Evolutionary conservation across 2,888 invertebrate genomes (phyloP), one percentile per base, ranked within the genome.

Genomic region (Drosophila emarginata): DNA sequence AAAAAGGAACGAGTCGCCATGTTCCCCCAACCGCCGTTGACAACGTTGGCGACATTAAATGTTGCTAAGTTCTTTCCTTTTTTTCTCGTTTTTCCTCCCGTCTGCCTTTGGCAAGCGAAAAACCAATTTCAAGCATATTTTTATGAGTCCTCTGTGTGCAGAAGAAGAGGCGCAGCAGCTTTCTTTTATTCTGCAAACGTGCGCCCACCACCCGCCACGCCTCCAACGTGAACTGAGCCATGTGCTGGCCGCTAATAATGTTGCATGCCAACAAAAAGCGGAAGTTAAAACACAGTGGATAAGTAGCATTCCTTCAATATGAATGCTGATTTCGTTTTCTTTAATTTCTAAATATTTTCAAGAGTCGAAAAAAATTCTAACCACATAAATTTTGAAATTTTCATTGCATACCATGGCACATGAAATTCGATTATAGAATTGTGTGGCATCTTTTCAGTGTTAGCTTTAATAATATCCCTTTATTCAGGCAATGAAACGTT

Each of bases 71-170:
- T 60, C 69, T 74, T 72, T 76, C 74, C 54, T 67, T 59, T 40
- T 53, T 63, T 32, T 18, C 36, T 15, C 5, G 9, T 4, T 32
- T 32, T 32, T 14, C 51, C 28, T 54, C 60, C 9, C n/a, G 15
- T 37, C 32, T 15, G 40, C 54, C 54, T 54, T 23, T 58, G 36
- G 36, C 53, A 37, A 62, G 58, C 61, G 71, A 79, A 81, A 78
- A 81, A 78, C 80, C 87, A 86, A 83, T 84, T 86, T 78, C 74
- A 76, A 84, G 80, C 83, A 86, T 84, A 88, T 86, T 88, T 84
- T 84, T 84, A 88, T 86, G 88, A 84, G 79, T 69, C 74, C 77
- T 75, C 71, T 72, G 80, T 72, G 76, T 72, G 76, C 82, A 66
- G 63, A 64, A 72, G 68, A 85, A 77, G 79, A 74, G 85, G 82